Evolutionary conservation across 2,888 invertebrate genomes (phyloP), one percentile per base, ranked within the genome.

Genomic region (Julus scandinavius): DNA sequence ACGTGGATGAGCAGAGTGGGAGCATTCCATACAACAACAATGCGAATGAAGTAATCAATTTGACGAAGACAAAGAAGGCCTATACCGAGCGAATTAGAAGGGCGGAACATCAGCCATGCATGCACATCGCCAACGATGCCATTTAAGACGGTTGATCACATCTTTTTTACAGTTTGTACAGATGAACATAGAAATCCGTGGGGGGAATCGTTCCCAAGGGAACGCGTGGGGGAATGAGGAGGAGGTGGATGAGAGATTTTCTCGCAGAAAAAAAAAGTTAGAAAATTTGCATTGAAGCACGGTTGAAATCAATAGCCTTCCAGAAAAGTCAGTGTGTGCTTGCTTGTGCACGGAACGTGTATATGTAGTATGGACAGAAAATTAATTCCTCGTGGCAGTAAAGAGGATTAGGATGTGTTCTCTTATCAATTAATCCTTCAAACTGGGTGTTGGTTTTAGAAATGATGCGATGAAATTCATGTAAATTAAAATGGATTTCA

Each of bases 131-230:
- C 49, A 49, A 49, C 49, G 49, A 49, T 9, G 49, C 49, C 49
- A 49, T 9, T 49, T 5, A 49, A 49, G 49, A 49, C 49, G 49
- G 49, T 49, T 49, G 58, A 58, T 13, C 58, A 58, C 58, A 58
- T 58, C 58, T 58, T 58, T 58, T 17, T 58, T 58, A 58, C 58
- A 58, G 58, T 58, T 58, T 58, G 58, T 58, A 58, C 58, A 58
- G 58, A 58, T 58, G 58, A 58, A 15, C 13, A 58, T 4, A 58
- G 58, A 58, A 58, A 58, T 58, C 58, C 58, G 11, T 15, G 58
- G 58, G 58, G 58, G 58, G 15, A 50, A 11, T 50, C 50, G 50
- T 50, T 50, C 50, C 50, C 50, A 11, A 50, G 50, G 50, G 50
- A 50, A 50, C 50, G 50, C 50, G 50, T 50, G 50, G 50, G 50